Evolutionary conservation across 2,113 vertebrate genomes (phyloP).

Genomic region (Anolis sagrei): DNA sequence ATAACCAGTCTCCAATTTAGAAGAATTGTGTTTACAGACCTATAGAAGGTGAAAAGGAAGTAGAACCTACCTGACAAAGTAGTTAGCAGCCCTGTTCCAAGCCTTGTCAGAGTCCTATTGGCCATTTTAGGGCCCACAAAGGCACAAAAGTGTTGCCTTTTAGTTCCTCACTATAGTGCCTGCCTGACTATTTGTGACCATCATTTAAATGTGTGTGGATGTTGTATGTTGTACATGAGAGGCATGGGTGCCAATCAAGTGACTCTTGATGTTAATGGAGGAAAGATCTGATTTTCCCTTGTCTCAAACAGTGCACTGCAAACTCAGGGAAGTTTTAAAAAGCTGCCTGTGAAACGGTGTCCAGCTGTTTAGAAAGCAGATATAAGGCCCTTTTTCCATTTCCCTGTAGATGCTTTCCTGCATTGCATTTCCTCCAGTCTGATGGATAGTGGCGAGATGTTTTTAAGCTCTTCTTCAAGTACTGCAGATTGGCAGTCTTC

Average conservation of each 20-base stretch:
- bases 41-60: too few relatives aligned
- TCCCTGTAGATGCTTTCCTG: neutral
- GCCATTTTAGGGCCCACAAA: too few relatives aligned
- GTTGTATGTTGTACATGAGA: neutral
- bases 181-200: too few relatives aligned
- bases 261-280: neutral
- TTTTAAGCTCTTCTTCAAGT: constrained; percentile 7
- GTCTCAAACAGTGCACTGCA: neutral
- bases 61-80: too few relatives aligned
- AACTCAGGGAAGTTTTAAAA: neutral
- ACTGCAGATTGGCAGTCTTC: neutral
- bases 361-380: neutral
- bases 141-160: too few relatives aligned
- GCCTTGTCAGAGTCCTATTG: too few relatives aligned
- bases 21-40: too few relatives aligned
- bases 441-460: neutral
- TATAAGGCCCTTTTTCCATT: neutral
- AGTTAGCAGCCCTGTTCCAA: too few relatives aligned
- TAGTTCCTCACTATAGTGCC: too few relatives aligned
- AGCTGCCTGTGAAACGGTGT: neutral
- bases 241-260: neutral
- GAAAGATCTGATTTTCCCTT: neutral
- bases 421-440: neutral
- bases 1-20: too few relatives aligned
- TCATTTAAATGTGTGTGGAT: neutral